Conservation (phyloP, 2,797 vertebrate genomes). For the Otolemur crassicaudatus region DNA sequence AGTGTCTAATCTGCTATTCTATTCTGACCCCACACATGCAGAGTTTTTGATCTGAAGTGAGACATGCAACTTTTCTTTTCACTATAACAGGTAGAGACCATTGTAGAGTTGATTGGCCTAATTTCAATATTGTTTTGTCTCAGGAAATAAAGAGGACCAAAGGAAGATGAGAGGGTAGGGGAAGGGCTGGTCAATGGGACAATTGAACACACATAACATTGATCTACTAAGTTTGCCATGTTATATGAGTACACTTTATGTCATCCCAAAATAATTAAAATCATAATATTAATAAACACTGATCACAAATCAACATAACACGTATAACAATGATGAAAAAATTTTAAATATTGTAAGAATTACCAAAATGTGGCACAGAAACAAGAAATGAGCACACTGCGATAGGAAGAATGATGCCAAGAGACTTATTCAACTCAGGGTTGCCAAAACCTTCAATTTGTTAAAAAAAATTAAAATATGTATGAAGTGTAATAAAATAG, state of each 20-base stretch:
- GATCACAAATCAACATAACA: neutral
- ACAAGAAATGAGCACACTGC: neutral
- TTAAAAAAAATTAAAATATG: neutral
- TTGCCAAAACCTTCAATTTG: neutral
- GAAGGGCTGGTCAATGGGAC: neutral
- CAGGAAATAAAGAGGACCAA: neutral
- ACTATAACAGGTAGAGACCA: neutral
- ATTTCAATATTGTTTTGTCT: neutral
- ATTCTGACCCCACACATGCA: too few species aligned
- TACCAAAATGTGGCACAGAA: neutral
- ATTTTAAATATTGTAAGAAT: neutral
- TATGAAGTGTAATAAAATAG: neutral
- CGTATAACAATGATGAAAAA: neutral
- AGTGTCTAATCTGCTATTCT: too few species aligned
- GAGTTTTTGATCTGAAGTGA: neutral
- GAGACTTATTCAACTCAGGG: neutral
- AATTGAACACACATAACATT: neutral
- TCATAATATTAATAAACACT: neutral
- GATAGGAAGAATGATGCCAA: too few species aligned
- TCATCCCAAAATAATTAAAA: neutral
- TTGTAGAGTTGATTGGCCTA: neutral
- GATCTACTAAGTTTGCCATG: neutral
- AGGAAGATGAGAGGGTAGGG: neutral
- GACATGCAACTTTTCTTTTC: neutral
- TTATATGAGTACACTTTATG: neutral